Evolutionary conservation across 2,113 vertebrate species (phyloP).

Genomic region (Piaya cayana): DNA sequence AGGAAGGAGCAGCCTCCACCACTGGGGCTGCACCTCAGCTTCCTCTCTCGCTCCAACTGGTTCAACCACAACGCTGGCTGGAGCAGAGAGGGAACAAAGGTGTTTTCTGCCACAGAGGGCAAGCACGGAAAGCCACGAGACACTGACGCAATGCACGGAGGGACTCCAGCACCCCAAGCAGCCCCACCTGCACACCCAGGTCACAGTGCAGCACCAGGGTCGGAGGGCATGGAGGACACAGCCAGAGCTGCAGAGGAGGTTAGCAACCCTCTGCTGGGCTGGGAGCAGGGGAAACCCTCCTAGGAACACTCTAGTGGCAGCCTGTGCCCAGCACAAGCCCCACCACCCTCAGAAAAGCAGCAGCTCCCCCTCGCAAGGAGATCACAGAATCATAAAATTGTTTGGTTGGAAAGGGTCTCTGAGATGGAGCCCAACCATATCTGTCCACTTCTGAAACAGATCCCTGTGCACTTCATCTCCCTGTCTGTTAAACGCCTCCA

Average conservation of each 20-base stretch:
- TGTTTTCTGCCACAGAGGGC: neutral
- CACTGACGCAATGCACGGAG: rapidly evolving
- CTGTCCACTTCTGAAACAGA: no score
- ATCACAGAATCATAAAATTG: neutral
- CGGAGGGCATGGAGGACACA: neutral
- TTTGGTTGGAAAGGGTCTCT: no score
- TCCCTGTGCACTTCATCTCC: no score
- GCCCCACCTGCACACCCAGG: neutral
- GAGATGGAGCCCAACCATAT: no score
- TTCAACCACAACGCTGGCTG: neutral
- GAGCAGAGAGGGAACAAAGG: neutral
- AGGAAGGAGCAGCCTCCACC: neutral
- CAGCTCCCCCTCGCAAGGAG: neutral
- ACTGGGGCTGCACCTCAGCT: neutral
- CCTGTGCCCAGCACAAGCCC: neutral
- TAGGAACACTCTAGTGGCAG: neutral
- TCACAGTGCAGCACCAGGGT: neutral
- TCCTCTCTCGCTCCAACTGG: neutral
- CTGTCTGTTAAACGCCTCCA: no score
- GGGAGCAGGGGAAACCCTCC: neutral
- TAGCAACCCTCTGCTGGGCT: neutral
- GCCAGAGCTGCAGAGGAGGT: neutral
- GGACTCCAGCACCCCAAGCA: constrained; percentile 15
- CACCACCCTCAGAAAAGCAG: neutral
- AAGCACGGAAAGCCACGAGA: neutral